Evolutionary conservation across 2,113 vertebrate genomes (phyloP).

Genomic region (Poeciliopsis prolifica): DNA sequence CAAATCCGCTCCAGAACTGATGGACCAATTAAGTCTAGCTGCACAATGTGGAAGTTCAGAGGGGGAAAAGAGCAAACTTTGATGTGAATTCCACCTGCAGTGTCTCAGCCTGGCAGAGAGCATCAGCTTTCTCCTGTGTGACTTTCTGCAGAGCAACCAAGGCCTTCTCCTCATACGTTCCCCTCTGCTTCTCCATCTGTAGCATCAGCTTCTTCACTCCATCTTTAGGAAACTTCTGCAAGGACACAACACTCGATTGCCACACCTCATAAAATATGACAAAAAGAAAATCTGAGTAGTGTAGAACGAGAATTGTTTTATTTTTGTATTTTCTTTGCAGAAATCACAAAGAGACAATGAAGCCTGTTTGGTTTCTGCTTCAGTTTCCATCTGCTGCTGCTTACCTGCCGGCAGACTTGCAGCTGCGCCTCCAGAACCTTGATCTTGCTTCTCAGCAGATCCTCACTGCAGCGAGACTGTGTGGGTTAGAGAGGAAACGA

Average conservation of each 20-base stretch:
- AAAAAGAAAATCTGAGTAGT: neutral
- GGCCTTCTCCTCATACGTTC: constrained; percentile 86
- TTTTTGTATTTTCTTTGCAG: neutral
- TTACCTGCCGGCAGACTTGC: constrained; percentile 90
- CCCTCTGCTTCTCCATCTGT: constrained; percentile 92
- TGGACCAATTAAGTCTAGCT: neutral
- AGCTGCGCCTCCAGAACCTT: constrained; percentile 89
- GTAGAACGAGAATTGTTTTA: neutral
- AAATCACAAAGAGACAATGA: neutral
- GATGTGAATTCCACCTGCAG: constrained; percentile 79
- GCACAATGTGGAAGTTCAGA: neutral
- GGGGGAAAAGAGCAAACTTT: neutral
- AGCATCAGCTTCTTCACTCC: constrained; percentile 85
- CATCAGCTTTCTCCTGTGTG: constrained; percentile 85
- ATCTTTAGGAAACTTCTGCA: constrained; percentile 76
- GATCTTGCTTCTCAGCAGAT: constrained; percentile 88
- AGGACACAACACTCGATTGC: constrained; percentile 14
- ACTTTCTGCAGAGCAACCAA: constrained; percentile 86
- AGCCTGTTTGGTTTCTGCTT: neutral
- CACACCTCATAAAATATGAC: neutral
- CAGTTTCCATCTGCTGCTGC: neutral
- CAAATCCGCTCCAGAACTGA: neutral
- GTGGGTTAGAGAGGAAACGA: constrained; percentile 77
- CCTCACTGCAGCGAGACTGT: constrained; percentile 91
- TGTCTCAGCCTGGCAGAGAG: constrained; percentile 81